Conservation (phyloP, 2,797 vertebrate species). For the Cryptoblepharus egeriae region DNA sequence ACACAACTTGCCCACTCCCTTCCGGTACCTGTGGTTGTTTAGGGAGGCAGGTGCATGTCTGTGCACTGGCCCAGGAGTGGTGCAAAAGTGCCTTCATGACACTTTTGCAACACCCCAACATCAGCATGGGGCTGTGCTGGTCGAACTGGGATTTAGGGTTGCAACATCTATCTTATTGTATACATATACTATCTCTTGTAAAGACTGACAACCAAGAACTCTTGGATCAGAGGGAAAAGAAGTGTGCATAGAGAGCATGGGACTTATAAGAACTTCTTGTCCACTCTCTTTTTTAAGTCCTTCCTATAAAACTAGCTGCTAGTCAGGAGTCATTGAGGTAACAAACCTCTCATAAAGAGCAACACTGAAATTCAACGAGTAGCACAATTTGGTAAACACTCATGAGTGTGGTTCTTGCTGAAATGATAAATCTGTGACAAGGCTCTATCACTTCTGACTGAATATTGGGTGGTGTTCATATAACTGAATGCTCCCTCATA, state of each 20-base stretch:
- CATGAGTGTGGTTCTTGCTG: background rate
- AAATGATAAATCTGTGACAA: background rate
- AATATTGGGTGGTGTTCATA: background rate
- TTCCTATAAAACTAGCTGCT: background rate
- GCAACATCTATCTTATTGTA: rapidly evolving
- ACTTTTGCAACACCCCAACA: too few species aligned
- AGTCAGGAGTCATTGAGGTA: background rate
- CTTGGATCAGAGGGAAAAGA: background rate
- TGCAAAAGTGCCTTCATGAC: too few species aligned
- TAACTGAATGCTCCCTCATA: too few species aligned
- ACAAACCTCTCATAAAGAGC: background rate
- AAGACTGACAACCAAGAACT: background rate
- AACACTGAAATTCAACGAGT: background rate
- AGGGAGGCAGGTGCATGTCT: too few species aligned
- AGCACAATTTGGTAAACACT: background rate
- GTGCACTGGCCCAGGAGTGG: too few species aligned
- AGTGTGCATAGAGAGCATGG: background rate
- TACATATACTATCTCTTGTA: slow-evolving; percentile 21
- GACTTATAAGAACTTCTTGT: background rate
- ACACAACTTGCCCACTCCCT: too few species aligned
- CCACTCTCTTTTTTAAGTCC: background rate
- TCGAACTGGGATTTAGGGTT: too few species aligned
- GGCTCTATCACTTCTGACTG: background rate
- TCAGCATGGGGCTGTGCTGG: too few species aligned
- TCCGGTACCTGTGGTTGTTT: too few species aligned